These are phyloP conservation scores for Myripristis jacobus DNA, from an alignment of 2,797 vertebrate genomes.

Conservation along the genomic window DNA sequence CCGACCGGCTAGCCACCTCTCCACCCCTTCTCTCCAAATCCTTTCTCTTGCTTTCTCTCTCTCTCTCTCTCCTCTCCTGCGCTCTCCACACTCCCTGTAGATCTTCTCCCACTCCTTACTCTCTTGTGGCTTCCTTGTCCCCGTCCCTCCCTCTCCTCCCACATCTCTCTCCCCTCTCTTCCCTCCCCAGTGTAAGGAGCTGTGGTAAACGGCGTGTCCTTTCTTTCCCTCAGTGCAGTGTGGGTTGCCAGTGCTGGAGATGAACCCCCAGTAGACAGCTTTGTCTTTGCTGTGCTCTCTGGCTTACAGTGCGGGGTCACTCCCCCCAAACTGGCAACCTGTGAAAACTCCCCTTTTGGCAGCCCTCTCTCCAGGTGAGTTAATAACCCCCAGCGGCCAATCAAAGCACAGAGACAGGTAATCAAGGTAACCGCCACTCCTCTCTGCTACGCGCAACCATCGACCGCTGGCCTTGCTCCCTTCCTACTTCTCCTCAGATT, in stretches of 20 bases:
- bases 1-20: conserved; percentile 14
- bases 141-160: not conserved
- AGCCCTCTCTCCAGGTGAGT: conserved; percentile 89
- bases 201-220: conserved; percentile 88
- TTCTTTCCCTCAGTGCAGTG: conserved; percentile 92
- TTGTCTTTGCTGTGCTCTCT: conserved; percentile 82
- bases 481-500: conserved; percentile 30
- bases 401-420: conserved; percentile 73
- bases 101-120: conserved; percentile 7
- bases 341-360: conserved; percentile 89
- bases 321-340: conserved; percentile 84
- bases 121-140: not conserved
- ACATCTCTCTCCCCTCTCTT: conserved; percentile 18
- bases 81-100: not conserved
- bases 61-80: not conserved
- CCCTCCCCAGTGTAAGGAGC: conserved; percentile 58
- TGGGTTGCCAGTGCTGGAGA: conserved; percentile 91
- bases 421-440: conserved; percentile 64
- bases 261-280: conserved; percentile 79
- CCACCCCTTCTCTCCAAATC: conserved; percentile 26
- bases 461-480: conserved; percentile 68
- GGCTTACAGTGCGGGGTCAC: conserved; percentile 83
- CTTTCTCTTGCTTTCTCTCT: conserved; percentile 5
- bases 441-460: conserved; percentile 71
- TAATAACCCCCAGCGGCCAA: conserved; percentile 64